A percentile compares a stretch with the other conserved stretches of the same genome.
These are phyloP conservation scores for Phengaris alcon DNA, from an alignment of 2,888 invertebrate genomes.

Conservation along the genomic window DNA sequence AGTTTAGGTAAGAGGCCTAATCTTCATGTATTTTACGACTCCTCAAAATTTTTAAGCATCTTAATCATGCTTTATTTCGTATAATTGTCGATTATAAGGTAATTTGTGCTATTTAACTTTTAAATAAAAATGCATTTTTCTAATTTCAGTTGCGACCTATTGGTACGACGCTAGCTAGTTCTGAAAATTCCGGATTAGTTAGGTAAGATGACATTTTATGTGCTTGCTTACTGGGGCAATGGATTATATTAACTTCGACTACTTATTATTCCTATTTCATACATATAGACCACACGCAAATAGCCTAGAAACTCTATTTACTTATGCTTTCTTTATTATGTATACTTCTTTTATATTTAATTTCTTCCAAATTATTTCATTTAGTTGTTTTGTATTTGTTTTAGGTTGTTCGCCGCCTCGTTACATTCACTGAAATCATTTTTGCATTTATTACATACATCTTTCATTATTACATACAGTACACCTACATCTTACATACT, in stretches of 20 bases:
- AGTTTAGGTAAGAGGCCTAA: no score
- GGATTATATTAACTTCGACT: not conserved
- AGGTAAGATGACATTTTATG: conserved; percentile 54
- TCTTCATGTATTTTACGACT: no score
- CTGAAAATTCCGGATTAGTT: conserved; percentile 79
- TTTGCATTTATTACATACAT: conserved; percentile 56
- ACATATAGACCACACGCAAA: conserved; percentile 9
- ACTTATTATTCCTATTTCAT: not conserved
- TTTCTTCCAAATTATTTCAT: conserved; percentile 22
- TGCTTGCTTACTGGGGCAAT: conserved; percentile 26
- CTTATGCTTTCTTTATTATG: not conserved
- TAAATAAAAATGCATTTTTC: not conserved
- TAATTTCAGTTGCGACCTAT: conserved; percentile 73
- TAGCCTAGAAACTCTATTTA: not conserved
- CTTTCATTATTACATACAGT: conserved; percentile 48
- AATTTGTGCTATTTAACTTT: no score
- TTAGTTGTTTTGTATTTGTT: conserved; percentile 58
- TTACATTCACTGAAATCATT: conserved; percentile 57
- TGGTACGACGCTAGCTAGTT: conserved; percentile 71
- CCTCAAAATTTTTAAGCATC: no score
- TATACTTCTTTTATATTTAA: conserved; percentile 11
- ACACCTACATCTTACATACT: conserved; percentile 46
- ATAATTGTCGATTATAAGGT: no score
- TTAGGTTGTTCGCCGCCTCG: conserved; percentile 74
- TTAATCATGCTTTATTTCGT: no score